Conservation (phyloP, 2,113 vertebrate genomes). For the Epinephelus fuscoguttatus region DNA sequence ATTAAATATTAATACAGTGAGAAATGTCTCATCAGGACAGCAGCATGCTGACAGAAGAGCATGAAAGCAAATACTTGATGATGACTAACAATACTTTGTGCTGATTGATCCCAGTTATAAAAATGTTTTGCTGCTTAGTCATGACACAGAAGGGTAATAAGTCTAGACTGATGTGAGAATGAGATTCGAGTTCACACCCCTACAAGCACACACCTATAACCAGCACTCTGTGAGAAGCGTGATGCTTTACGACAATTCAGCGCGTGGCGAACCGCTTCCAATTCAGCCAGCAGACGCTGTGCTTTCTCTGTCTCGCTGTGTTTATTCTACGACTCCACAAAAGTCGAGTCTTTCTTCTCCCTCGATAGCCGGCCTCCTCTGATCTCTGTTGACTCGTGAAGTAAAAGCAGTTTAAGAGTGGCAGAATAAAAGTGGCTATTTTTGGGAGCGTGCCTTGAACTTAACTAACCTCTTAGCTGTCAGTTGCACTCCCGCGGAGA, state of each 20-base stretch:
- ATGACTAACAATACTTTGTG: background rate
- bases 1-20: constrained; percentile 10
- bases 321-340: constrained; percentile 35
- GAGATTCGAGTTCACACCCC: background rate
- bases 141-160: background rate
- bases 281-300: constrained; percentile 6
- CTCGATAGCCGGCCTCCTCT: constrained; percentile 40
- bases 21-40: background rate
- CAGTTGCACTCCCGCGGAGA: constrained; percentile 49
- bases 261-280: background rate
- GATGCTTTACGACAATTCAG: background rate
- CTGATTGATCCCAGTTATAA: background rate
- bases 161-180: background rate
- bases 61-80: background rate
- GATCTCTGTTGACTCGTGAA: constrained; percentile 53
- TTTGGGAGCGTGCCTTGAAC: constrained; percentile 54
- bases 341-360: constrained; percentile 39
- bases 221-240: background rate
- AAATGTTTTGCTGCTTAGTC: no score
- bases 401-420: constrained; percentile 54
- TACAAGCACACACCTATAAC: background rate
- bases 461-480: constrained; percentile 53
- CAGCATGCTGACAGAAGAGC: background rate
- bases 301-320: background rate
- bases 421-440: constrained; percentile 63